Percentiles rank a stretch among this genome's conserved stretches.
Conservation (phyloP, 2,888 invertebrate genomes). For the Acrobasis suavella region DNA sequence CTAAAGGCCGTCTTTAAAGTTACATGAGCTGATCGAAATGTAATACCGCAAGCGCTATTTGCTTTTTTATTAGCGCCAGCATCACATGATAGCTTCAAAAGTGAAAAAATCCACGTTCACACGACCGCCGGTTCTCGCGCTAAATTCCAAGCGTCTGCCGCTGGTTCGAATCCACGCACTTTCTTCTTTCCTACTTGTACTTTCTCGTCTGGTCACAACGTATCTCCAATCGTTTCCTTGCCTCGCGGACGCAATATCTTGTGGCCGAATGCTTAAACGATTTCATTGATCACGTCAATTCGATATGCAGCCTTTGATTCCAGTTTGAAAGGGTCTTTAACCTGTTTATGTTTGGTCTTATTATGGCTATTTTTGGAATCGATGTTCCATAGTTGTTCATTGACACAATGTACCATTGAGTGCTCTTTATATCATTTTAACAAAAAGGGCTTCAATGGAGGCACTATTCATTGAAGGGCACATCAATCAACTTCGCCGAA, state of each 20-base stretch:
- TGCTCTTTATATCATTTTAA: conserved; percentile 2
- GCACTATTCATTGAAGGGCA: conserved; percentile 8
- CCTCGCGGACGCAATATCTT: conserved; percentile 15
- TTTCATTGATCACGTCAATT: conserved; percentile 18
- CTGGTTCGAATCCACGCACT: conserved; percentile 70
- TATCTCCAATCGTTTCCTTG: conserved; percentile 17
- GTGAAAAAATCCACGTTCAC: conserved; percentile 18
- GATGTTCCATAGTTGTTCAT: not conserved
- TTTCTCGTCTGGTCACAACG: conserved; percentile 53
- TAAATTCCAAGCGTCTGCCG: conserved; percentile 60
- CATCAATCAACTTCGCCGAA: conserved; percentile 3
- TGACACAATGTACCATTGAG: not conserved
- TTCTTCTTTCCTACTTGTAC: conserved; percentile 69
- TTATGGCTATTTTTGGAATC: not conserved
- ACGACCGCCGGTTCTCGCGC: conserved; percentile 39
- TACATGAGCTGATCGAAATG: conserved; percentile 8
- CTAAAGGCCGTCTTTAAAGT: not conserved
- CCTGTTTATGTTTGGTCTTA: conserved; percentile 5
- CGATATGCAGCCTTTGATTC: conserved; percentile 7
- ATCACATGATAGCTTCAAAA: conserved; percentile 23
- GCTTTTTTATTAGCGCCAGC: conserved; percentile 17
- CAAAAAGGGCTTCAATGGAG: conserved; percentile 1
- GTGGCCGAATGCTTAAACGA: conserved; percentile 14
- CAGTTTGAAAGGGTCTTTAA: conserved; percentile 13
- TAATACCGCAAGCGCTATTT: conserved; percentile 11